phyloP scores from a whole-genome alignment of 1,140 invertebrate species.

The Heliconius melpomene region DNA sequence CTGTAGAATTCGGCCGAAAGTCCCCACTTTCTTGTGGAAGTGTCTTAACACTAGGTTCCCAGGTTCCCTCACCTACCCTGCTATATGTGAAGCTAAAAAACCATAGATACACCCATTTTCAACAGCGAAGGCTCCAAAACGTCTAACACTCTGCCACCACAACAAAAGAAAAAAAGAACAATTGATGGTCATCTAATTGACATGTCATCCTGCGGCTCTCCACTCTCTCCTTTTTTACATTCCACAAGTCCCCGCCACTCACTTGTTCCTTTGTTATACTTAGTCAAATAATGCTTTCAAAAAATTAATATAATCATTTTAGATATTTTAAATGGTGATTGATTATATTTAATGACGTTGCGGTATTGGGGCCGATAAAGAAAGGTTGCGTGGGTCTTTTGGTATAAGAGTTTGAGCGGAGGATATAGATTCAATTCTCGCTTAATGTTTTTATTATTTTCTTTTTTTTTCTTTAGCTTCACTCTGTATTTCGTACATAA shows the following conservation, averaged over 20 bases:
- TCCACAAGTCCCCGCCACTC: constrained; percentile 58
- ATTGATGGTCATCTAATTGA: constrained; percentile 75
- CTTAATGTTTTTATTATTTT: not conserved
- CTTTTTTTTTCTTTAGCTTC: too few species aligned
- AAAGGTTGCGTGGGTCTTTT: not conserved
- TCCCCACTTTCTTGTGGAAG: too few species aligned
- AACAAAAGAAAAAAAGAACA: constrained; percentile 42
- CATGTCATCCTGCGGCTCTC: constrained; percentile 66
- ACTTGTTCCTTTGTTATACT: constrained; percentile 68
- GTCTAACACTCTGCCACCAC: constrained; percentile 46
- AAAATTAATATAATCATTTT: constrained; percentile 79
- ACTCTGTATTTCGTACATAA: too few species aligned
- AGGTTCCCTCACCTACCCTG: too few species aligned
- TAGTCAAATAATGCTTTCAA: constrained; percentile 73
- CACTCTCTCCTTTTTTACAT: constrained; percentile 46
- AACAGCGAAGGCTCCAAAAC: constrained; percentile 48
- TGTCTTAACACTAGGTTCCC: too few species aligned
- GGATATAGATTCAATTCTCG: not conserved
- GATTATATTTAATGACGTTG: constrained; percentile 67
- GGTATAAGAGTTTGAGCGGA: not conserved
- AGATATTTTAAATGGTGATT: constrained; percentile 77
- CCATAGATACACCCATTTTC: too few species aligned
- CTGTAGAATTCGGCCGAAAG: too few species aligned
- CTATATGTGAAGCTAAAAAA: too few species aligned
- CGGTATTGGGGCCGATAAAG: constrained; percentile 43